These are phyloP conservation scores for Chloropsis hardwickii DNA, from an alignment of 2,113 vertebrate genomes.

Conservation along the genomic window DNA sequence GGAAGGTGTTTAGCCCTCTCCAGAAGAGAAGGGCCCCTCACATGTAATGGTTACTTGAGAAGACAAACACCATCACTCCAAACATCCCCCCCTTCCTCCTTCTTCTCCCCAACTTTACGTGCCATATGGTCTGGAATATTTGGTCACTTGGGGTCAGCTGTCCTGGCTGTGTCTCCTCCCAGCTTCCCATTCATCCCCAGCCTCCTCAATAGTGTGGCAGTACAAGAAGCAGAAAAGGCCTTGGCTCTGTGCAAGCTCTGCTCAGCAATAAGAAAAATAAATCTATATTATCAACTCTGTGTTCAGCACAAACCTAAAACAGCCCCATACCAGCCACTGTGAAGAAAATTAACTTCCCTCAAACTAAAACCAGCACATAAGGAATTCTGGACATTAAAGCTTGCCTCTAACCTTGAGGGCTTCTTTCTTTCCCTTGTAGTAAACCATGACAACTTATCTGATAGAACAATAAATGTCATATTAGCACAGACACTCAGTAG, in stretches of 20 bases:
- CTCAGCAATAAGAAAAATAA: neutral
- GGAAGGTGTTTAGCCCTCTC: neutral
- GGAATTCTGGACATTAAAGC: neutral
- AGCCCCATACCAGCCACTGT: neutral
- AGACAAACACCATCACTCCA: neutral
- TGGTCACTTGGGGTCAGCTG: neutral
- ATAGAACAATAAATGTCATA: neutral
- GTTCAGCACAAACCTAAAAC: neutral
- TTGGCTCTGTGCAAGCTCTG: neutral
- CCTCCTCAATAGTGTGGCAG: neutral
- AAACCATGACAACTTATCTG: neutral
- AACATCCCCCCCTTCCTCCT: neutral
- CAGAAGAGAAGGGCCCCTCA: neutral
- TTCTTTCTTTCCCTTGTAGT: neutral
- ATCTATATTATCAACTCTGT: neutral
- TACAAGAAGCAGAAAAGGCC: neutral
- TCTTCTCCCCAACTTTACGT: neutral
- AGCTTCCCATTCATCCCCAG: neutral
- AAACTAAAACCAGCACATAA: neutral
- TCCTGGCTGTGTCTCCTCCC: neutral
- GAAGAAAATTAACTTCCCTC: neutral
- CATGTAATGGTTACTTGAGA: neutral
- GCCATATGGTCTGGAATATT: neutral
- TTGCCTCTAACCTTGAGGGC: neutral
- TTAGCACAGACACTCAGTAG: neutral